Evolutionary conservation across 2,113 vertebrate species (phyloP).

Genomic region (Gambusia holbrooki): DNA sequence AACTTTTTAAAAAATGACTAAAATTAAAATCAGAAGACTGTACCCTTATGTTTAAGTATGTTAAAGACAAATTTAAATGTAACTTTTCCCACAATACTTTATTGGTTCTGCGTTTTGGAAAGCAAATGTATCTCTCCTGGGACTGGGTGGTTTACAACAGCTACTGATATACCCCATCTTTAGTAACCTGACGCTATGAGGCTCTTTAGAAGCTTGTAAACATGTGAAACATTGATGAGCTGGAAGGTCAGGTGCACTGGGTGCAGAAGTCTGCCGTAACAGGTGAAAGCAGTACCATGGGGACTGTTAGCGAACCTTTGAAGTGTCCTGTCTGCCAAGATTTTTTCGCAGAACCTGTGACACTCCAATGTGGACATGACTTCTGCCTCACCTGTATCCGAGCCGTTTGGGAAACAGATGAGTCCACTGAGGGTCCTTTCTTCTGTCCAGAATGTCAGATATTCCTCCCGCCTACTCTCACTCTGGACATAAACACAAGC

Average conservation of each 20-base stretch:
- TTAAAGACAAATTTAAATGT: not conserved
- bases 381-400: slow-evolving; percentile 79
- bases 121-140: slow-evolving; percentile 5
- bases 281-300: slow-evolving; percentile 61
- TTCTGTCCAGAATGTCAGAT: slow-evolving; percentile 83
- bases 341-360: slow-evolving; percentile 71
- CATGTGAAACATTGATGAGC: slow-evolving; percentile 73
- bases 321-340: slow-evolving; percentile 80
- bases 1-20: too few relatives aligned
- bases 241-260: slow-evolving; percentile 22
- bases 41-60: not conserved
- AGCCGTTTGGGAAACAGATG: slow-evolving; percentile 75
- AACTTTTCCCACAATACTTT: not conserved
- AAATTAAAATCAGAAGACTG: too few relatives aligned
- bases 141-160: slow-evolving; percentile 25
- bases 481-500: slow-evolving; percentile 64
- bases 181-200: slow-evolving; percentile 65
- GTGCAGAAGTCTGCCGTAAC: slow-evolving; percentile 17
- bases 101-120: not conserved
- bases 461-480: slow-evolving; percentile 63
- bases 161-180: slow-evolving; percentile 42
- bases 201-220: slow-evolving; percentile 31
- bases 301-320: slow-evolving; percentile 50
- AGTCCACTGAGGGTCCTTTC: slow-evolving; percentile 41
- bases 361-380: slow-evolving; percentile 74